Base-by-base conservation (phyloP, 2,888 invertebrate species). In the Xestia sexstrigata region DNA sequence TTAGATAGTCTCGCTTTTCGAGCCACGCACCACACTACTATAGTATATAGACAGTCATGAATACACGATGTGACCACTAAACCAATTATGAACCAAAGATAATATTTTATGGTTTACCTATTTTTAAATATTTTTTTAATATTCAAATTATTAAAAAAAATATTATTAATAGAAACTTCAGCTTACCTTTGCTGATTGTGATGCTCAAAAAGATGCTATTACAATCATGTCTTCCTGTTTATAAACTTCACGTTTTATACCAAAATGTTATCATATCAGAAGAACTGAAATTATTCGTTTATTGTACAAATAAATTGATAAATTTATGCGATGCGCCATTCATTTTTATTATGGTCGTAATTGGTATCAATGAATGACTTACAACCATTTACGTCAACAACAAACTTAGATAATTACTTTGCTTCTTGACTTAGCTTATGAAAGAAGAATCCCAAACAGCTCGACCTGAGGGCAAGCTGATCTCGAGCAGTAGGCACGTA, bases 261-360 rank as follows among this genome's bases (percentile, higher is more conserved):
- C 1, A 26, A 74, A 70, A 2, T 70, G 62, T 85, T 86, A 87
- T 87, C 87, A 77, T 87, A 78, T 86, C 81, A 45, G 23, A 60
- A 69, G 52, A 30, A 26, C 13, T 65, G 74, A 75, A 73, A 60
- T 78, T 79, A 85, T 84, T 74, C n/a, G 3, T 90, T 89, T 89
- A 89, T 87, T n/a, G 73, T 52, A 15, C 58, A 79, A 82, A 85
- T 88, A 85, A 87, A 86, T 76, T 74, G 74, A 87, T 88, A 80
- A 76, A 76, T 35, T 35, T 35, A 35, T 67, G 30, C 49, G 78
- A 62, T 42, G 71, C 55, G 47, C 60, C 52, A 70, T 58, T 39
- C 2, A 20, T 26, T 63, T 83, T 76, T 80, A 74, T 74, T 74
- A 35, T n/a, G 15, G 15, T 74, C 23, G 20, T 75, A 70, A 63